Conservation (phyloP, 2,113 vertebrate species). For the Nesogale talazaci region DNA sequence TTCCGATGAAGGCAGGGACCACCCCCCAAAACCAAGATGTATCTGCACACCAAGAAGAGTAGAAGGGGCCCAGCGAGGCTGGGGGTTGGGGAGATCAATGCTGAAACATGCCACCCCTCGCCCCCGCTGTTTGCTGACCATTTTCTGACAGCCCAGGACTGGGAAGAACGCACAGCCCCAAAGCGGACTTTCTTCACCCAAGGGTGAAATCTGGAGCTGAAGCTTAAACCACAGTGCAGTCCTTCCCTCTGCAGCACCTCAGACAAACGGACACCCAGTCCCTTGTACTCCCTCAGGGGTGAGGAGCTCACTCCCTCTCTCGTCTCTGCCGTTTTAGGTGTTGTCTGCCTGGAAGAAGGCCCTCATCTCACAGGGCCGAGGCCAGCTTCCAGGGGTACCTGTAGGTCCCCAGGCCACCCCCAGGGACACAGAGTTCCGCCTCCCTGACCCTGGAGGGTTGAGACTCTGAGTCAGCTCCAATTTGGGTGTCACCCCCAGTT, state of each 20-base stretch:
- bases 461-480: not conserved
- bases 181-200: not conserved
- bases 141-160: not conserved
- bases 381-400: not conserved
- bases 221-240: not conserved
- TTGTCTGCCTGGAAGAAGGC: conserved; percentile 16
- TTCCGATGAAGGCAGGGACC: not conserved
- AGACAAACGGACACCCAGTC: not conserved
- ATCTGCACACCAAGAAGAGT: conserved; percentile 1
- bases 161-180: not conserved
- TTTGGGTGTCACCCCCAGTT: not conserved
- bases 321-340: not conserved
- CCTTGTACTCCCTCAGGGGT: not conserved
- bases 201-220: not conserved
- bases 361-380: not conserved
- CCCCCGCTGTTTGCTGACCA: no score
- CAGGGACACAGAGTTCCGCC: not conserved
- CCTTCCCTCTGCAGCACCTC: not conserved
- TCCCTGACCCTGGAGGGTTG: not conserved
- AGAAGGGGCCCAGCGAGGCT: not conserved
- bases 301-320: not conserved
- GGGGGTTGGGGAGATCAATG: not conserved
- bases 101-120: no score
- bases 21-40: not conserved
- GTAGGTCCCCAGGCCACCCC: not conserved